Base-by-base conservation (phyloP, 2,113 vertebrate species). In the Embiotoca jacksoni region DNA sequence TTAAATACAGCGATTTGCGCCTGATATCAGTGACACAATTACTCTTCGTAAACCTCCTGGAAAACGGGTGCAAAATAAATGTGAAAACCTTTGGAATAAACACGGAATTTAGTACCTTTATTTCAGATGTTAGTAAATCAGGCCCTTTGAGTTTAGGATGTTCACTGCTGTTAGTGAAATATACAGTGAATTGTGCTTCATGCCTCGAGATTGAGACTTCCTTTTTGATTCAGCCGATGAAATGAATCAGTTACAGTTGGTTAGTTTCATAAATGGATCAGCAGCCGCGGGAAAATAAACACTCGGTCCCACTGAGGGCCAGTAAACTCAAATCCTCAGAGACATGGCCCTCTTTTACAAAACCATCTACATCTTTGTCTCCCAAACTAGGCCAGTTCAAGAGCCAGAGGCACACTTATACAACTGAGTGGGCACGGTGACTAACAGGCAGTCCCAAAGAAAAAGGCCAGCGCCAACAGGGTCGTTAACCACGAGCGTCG, bases 241-340 rank as follows among this genome's bases (percentile, higher is more conserved):
- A 80, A 70, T 54, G 11, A 60, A 74, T 82, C 46, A 53, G 57
- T 80, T 63, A 32, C 72, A 72, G 53, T 54, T 78, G 62, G 58
- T 61, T 66, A 3, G 63, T 75, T 84, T 80, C 31, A 72, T 50
- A 77, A 86, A 82, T 76, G 59, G 72, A 77, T 72, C 56, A 35
- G 56, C 52, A 65, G 53, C 54, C 2, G 13, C 16, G 68, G 68
- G 75, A 68, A 74, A 64, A 75, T 33, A 44, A 60, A 69, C 36
- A 41, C 33, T 30, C 47, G 16, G 31, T 68, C 66, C 77, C 80
- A 41, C 49, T 23, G 41, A 50, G 65, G 68, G 56, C 23, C 11
- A 3, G 3, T 9, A 50, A 44, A 59, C 16, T 13, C 31, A 35
- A 23, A 0, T 47, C 87, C 68, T 67, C 1, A 7, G 75, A 65